These are phyloP conservation scores for Brachyptera putata DNA, from an alignment of 2,888 invertebrate genomes.

Conservation along the genomic window DNA sequence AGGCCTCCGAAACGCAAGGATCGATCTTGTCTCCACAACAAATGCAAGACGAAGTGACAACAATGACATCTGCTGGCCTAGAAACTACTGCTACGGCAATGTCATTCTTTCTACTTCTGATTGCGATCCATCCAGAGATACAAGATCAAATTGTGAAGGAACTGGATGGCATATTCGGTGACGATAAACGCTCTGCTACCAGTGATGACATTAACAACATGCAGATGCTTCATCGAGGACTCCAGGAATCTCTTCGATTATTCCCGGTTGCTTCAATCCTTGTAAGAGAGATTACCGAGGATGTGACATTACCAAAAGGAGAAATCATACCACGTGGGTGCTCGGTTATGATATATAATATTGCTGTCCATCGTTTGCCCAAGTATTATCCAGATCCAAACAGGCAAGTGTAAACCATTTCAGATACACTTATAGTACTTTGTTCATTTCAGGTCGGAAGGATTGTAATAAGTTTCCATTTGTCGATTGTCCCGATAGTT, in stretches of 20 bases:
- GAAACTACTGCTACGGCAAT: constrained; percentile 31
- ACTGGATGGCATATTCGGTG: not conserved
- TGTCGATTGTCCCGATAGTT: too few species aligned
- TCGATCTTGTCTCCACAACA: constrained; percentile 23
- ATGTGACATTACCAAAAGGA: not conserved
- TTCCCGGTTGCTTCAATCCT: not conserved
- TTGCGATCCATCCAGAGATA: constrained; percentile 31
- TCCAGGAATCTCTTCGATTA: not conserved
- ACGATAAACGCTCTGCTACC: not conserved
- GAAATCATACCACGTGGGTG: not conserved
- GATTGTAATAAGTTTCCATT: too few species aligned
- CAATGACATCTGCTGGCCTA: constrained; percentile 32
- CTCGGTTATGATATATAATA: not conserved
- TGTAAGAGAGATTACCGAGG: not conserved
- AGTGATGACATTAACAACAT: not conserved
- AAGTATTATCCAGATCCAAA: not conserved
- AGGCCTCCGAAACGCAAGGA: not conserved
- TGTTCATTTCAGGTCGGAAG: too few species aligned
- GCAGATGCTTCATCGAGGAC: not conserved
- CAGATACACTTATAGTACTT: too few species aligned
- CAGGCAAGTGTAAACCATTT: not conserved
- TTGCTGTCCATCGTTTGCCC: not conserved
- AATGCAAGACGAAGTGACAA: constrained; percentile 31
- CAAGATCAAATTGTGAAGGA: not conserved
- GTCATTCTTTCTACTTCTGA: constrained; percentile 27